Evolutionary conservation across 2,888 invertebrate genomes (phyloP).

Genomic region (Polydrusus cervinus): DNA sequence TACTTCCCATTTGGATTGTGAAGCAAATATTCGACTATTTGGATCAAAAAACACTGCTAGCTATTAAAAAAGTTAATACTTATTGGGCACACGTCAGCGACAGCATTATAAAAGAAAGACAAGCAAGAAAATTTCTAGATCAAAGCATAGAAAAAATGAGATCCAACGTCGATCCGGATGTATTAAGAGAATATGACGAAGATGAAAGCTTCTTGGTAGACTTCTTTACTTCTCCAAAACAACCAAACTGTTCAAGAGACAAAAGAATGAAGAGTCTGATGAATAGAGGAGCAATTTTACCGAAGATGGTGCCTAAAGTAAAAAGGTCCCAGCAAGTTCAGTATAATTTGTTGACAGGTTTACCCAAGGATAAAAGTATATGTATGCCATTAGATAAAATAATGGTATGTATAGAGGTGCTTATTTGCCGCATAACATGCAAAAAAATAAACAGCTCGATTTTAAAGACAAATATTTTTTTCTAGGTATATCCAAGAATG

Average conservation of each 20-base stretch:
- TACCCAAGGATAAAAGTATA: constrained; percentile 31
- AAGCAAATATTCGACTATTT: constrained; percentile 61
- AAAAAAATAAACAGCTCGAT: too few relatives aligned
- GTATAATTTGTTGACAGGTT: constrained; percentile 36
- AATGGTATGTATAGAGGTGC: neutral
- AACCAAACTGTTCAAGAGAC: constrained; percentile 23
- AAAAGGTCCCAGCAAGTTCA: constrained; percentile 39
- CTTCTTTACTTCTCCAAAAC: neutral
- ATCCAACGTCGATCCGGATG: constrained; percentile 40
- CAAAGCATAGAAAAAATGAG: constrained; percentile 54
- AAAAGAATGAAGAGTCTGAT: constrained; percentile 37
- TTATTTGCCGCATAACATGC: neutral
- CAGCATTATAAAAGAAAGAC: constrained; percentile 58
- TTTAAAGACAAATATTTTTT: neutral
- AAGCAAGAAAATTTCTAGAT: constrained; percentile 56
- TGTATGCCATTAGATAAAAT: constrained; percentile 34
- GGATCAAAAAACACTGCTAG: constrained; percentile 57
- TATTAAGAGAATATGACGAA: constrained; percentile 38
- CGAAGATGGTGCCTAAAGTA: constrained; percentile 52
- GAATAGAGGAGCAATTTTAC: constrained; percentile 49
- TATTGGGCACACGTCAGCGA: constrained; percentile 59
- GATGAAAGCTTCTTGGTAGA: neutral
- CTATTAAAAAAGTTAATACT: constrained; percentile 58
- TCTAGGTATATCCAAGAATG: constrained; percentile 56
- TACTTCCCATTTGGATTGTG: constrained; percentile 61